Evolutionary conservation across 2,888 invertebrate genomes (phyloP).

Genomic region (Scotopteryx bipunctaria): DNA sequence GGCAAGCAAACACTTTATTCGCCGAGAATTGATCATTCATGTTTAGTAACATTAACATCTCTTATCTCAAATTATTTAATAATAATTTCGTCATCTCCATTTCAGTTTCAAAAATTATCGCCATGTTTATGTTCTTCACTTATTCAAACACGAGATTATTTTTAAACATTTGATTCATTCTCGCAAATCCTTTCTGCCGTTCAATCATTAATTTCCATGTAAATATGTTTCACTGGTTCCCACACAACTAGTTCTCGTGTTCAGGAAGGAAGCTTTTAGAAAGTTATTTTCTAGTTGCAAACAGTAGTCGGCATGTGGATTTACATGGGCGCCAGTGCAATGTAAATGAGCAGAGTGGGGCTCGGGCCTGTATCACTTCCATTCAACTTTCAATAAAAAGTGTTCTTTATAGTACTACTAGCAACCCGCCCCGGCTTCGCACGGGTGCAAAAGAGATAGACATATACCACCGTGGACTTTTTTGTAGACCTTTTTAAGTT

Average conservation of each 20-base stretch:
- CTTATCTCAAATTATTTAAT: neutral
- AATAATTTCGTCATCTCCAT: constrained; percentile 33
- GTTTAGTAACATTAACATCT: neutral
- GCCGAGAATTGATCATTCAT: too few species aligned
- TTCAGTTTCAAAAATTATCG: constrained; percentile 40
- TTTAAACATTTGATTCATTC: constrained; percentile 6
- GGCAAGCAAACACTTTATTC: too few species aligned
- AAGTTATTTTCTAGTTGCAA: constrained; percentile 41
- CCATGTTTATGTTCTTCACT: constrained; percentile 36
- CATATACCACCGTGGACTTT: too few species aligned
- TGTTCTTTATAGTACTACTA: too few species aligned
- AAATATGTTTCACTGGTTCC: neutral
- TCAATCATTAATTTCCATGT: neutral
- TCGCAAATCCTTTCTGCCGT: neutral
- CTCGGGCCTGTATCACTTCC: constrained; percentile 3
- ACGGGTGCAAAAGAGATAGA: too few species aligned
- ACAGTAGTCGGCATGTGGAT: constrained; percentile 32
- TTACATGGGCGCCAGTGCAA: constrained; percentile 42
- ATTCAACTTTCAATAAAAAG: too few species aligned
- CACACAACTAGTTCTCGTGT: constrained; percentile 8
- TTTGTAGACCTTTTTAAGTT: too few species aligned
- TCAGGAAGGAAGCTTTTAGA: constrained; percentile 22
- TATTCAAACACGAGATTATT: constrained; percentile 3
- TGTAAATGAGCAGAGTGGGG: constrained; percentile 46
- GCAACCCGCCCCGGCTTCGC: too few species aligned